These are phyloP conservation scores for Tineola bisselliella DNA, from an alignment of 2,888 invertebrate genomes.

Conservation along the genomic window DNA sequence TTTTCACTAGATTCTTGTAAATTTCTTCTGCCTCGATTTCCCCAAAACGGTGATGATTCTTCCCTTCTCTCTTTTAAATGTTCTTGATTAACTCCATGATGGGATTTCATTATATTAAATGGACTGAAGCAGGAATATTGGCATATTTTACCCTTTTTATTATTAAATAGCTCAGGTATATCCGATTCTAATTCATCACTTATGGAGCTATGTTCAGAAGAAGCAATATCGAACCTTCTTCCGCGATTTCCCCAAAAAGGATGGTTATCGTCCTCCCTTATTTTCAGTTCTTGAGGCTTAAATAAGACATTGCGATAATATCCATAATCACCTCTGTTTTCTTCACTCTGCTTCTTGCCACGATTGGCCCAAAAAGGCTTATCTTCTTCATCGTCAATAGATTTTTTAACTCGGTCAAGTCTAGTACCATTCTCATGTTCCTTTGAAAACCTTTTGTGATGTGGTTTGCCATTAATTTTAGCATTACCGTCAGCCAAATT, in stretches of 20 bases:
- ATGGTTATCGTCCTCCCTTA: constrained; percentile 22
- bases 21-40: constrained; percentile 33
- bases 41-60: constrained; percentile 38
- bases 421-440: constrained; percentile 9
- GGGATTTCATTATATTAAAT: not conserved
- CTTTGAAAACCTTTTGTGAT: constrained; percentile 24
- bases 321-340: constrained; percentile 16
- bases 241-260: constrained; percentile 56
- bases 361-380: constrained; percentile 35
- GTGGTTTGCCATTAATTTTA: constrained; percentile 28
- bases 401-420: constrained; percentile 37
- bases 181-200: constrained; percentile 9
- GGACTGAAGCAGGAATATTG: not conserved
- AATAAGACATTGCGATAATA: not conserved
- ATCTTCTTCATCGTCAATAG: constrained; percentile 28
- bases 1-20: constrained; percentile 25
- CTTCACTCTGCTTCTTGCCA: constrained; percentile 28
- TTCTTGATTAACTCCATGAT: not conserved
- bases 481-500: constrained; percentile 37
- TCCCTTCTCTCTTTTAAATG: constrained; percentile 22
- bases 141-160: not conserved
- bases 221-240: constrained; percentile 36
- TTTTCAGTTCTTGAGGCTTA: not conserved
- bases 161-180: not conserved
- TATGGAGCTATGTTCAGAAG: constrained; percentile 18